Evolutionary conservation across 2,113 vertebrate species (phyloP), one percentile per base, ranked within the genome.

Genomic region (Perca schrenkii): DNA sequence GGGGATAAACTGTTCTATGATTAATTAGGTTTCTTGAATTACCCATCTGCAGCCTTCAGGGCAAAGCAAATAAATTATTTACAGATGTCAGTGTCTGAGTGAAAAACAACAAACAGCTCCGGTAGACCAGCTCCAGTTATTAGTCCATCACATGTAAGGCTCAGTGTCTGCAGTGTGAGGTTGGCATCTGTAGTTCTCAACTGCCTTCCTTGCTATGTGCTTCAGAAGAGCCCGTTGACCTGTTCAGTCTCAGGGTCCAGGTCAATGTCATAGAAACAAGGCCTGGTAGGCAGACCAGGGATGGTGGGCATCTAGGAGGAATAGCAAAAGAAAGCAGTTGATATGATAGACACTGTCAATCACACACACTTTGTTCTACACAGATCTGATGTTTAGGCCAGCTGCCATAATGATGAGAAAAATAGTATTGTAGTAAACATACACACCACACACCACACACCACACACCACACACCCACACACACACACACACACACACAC

Each of bases 251-350:
- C 93, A 4, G 98, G 96, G 86, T 99, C 96, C 88, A 99, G 95
- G 91, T 99, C 97, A 57, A 99, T 99, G 74, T 99, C 98, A 62
- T 99, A 99, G 95, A 99, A 99, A 88, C 98, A 99, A 25, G 98
- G 98, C 58, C 98, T 96, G 3, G 98, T 99, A 63, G 98, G 98
- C 79, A 99, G 96, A 50, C 98, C 98, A 19, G 98, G 98, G 95
- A 99, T 99, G 0, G 98, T 99, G 70, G 97, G 99, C 98, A 99
- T 99, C 98, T 99, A 82, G 1, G 36, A 83, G 66, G 3, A 61
- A 79, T 15, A 86, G 7, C 78, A 17, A 62, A 19, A 61, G 12
- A 47, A 40, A 16, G 0, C 0, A 2, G 4, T 25, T 66, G 40
- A 25, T 13, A 34, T 15, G 5, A 36, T 0, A 28, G 28, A 21